Conservation (phyloP, 2,888 invertebrate genomes). For the Rhagonycha lutea region DNA sequence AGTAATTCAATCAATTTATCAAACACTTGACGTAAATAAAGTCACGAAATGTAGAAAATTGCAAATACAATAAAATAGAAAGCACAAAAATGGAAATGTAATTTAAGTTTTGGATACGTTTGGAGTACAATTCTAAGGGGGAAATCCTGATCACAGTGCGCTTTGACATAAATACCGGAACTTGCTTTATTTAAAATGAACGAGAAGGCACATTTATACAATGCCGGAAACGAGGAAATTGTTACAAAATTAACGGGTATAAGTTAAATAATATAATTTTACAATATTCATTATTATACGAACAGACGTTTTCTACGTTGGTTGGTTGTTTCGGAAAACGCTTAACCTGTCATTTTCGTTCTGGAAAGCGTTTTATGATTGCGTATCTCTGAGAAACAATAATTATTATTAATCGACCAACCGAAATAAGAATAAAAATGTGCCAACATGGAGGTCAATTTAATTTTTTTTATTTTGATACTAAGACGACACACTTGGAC, state of each 20-base stretch:
- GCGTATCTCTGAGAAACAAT: neutral
- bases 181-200: slow-evolving; percentile 29
- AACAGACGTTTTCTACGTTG: neutral
- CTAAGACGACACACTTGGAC: neutral
- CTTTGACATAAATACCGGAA: slow-evolving; percentile 34
- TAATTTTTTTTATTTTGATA: neutral
- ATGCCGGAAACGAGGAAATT: slow-evolving; percentile 34
- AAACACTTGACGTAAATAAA: neutral
- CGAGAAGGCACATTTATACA: slow-evolving; percentile 18
- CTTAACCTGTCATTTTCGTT: neutral
- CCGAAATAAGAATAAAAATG: neutral
- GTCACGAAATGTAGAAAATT: slow-evolving; percentile 13
- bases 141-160: slow-evolving; percentile 21
- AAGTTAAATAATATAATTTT: neutral
- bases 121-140: slow-evolving; percentile 25
- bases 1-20: neutral
- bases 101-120: slow-evolving; percentile 35
- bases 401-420: neutral
- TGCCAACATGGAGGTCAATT: neutral
- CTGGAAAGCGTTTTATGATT: neutral
- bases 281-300: neutral
- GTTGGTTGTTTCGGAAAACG: neutral
- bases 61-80: slow-evolving; percentile 24
- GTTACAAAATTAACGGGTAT: slow-evolving; percentile 13
- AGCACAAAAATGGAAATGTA: slow-evolving; percentile 35